Evolutionary conservation across 2,113 vertebrate species (phyloP).

Genomic region (Pterophyllum scalare): DNA sequence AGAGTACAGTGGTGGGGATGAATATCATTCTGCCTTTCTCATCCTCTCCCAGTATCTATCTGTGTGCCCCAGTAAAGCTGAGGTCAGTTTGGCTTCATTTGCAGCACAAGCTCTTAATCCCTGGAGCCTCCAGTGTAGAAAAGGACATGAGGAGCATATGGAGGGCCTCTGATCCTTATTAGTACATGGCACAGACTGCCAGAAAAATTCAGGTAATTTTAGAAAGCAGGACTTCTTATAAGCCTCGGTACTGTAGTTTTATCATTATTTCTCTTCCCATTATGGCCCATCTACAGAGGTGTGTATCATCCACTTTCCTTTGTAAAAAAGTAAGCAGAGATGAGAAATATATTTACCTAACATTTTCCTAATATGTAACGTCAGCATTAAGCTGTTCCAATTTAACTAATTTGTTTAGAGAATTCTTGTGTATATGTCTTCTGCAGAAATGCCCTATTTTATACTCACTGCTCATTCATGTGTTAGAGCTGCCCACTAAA

Average conservation of each 20-base stretch:
- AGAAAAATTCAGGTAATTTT: slow-evolving; percentile 67
- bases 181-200: slow-evolving; percentile 63
- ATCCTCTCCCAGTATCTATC: slow-evolving; percentile 21
- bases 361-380: neutral
- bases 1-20: slow-evolving; percentile 28
- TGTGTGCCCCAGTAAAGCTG: slow-evolving; percentile 56
- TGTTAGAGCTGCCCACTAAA: slow-evolving; percentile 57
- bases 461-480: slow-evolving; percentile 44
- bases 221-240: slow-evolving; percentile 56
- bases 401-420: slow-evolving; percentile 6
- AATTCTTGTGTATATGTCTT: slow-evolving; percentile 11
- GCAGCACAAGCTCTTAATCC: slow-evolving; percentile 74
- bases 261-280: slow-evolving; percentile 64
- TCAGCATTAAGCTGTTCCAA: neutral
- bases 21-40: slow-evolving; percentile 25
- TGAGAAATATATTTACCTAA: slow-evolving; percentile 10
- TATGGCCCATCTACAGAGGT: slow-evolving; percentile 27
- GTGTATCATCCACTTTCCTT: slow-evolving; percentile 18
- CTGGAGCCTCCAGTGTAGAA: slow-evolving; percentile 72
- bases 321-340: slow-evolving; percentile 9
- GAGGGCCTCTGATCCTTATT: slow-evolving; percentile 71
- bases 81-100: slow-evolving; percentile 75
- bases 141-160: slow-evolving; percentile 68
- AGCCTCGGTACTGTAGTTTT: slow-evolving; percentile 55
- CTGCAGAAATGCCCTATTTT: slow-evolving; percentile 48